Evolutionary conservation across 2,888 invertebrate species (phyloP), one percentile per base, ranked within the genome.

Genomic region (Escarpia spicata): DNA sequence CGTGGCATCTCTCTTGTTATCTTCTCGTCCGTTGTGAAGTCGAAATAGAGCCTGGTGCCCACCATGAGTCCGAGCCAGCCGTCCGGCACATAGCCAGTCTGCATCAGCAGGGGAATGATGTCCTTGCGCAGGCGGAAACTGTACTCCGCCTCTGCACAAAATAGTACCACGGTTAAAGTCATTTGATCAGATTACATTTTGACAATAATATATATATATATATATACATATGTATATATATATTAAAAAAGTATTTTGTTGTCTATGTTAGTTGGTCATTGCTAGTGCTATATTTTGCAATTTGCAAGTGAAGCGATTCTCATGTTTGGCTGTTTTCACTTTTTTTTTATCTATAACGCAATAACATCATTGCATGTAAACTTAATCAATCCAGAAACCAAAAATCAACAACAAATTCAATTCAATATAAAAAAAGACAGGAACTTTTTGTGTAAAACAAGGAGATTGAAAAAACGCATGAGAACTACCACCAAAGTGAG

Each of bases 1-100:
- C 94, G 94, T 9, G 94, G 94, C 26, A 96, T 94, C 93, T 95
- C 94, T 44, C 92, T 90, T 8, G 95, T 95, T 0, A 95, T 92
- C 15, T 93, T 93, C 15, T 94, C 94, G 19, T 95, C 94, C 0
- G 93, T 93, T 92, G 95, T 95, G 93, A 96, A 94, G 93, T 96
- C 96, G 93, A 96, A 96, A 93, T 96, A 96, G 45, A 96, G 94
- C 6, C 94, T 94, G 9, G 96, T 96, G 8, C 96, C 96, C 8
- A 96, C 95, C 92, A 96, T 93, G 92, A 96, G 95, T 0, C 96
- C 96, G 58, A 96, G 94, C 96, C 96, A 96, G n/a, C 96, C 96
- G 93, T 96, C 96, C 6, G 96, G 96, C 2, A 94, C 93, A 92
- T 96, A 96, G 26, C 94, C 94, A 8, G 94, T 60, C 94, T 96